A percentile compares a stretch with the other conserved stretches of the same genome.
Conservation (phyloP, 2,113 vertebrate genomes). For the Xenotilapia caudafasciata region DNA sequence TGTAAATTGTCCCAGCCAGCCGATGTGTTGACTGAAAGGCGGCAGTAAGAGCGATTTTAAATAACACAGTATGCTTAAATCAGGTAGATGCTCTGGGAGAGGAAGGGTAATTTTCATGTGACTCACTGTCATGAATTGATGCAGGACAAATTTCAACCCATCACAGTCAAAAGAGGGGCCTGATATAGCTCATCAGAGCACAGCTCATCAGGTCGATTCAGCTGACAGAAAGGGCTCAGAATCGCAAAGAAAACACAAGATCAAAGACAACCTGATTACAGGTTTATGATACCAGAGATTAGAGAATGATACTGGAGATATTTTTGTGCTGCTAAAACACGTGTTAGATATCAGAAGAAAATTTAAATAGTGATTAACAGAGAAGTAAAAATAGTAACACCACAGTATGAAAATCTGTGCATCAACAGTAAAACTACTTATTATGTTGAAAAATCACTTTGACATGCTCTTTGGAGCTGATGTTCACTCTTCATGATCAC, state of each 20-base stretch:
- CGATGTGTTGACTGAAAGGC: neutral
- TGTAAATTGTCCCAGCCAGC: neutral
- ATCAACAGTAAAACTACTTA: neutral
- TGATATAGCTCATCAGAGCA: neutral
- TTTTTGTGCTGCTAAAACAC: neutral
- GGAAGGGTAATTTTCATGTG: neutral
- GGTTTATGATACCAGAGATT: neutral
- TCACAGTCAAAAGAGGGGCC: neutral
- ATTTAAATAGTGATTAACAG: neutral
- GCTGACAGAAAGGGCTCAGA: neutral
- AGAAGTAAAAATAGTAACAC: neutral
- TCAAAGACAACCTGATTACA: slow-evolving; percentile 2
- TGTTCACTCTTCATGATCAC: neutral
- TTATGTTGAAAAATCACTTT: neutral
- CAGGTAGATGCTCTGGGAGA: neutral
- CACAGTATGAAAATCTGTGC: neutral
- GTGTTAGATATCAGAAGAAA: neutral
- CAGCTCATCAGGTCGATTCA: neutral
- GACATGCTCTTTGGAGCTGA: neutral
- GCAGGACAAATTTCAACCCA: neutral
- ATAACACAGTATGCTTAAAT: neutral
- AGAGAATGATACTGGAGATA: neutral
- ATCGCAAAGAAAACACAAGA: neutral
- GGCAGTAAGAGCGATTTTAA: neutral
- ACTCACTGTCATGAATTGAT: neutral